Base-by-base conservation (phyloP, 2,797 vertebrate genomes). In the Rhinichthys osculus region DNA sequence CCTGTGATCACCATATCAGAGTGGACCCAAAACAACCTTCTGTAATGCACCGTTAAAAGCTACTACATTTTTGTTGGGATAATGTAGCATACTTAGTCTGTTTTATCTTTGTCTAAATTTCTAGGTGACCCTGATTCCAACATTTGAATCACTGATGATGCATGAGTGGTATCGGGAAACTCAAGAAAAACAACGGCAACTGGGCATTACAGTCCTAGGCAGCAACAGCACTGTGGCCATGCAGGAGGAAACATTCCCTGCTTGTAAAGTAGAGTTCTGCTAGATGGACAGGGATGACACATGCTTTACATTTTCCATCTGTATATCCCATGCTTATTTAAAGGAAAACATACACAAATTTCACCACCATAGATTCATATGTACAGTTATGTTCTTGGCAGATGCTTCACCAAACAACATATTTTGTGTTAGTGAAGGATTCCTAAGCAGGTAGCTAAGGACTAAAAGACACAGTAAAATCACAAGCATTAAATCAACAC, bases 221-320 rank as follows among this genome's bases (percentile, higher is more conserved):
- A 98, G 96, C 90, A 97, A 97, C 95, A 99, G 97, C 94, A 98
- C 97, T 0, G 98, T 99, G 62, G 97, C 97, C 90, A 99, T 99
- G 97, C 98, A 99, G 93, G 98, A 97, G 0, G 97, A 99, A 91
- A 97, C 96, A 52, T 99, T 99, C 90, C 98, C 97, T 0, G 98
- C 98, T 70, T 99, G 98, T 94, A 99, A 99, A 94, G 96, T 99
- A 66, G 98, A 99, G 92, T 99, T 99, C 94, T 98, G 94, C 95
- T 85, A 19, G 59, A 54, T 35, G 17, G 27, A 80, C 9, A 21
- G 52, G 35, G 40, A 66, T 17, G 38, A 50, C 27, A 64, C 23
- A 30, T 30, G n/a, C 9, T 38, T 52, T 38, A 50, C 1, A 23
- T 54, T 40, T 62, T 16, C 9, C 5, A 33, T 30, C 27, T 42